A percentile compares a stretch with the other conserved stretches of the same genome.
Evolutionary conservation across 2,888 invertebrate species (phyloP).

Genomic region (Synergus gifuensis): DNA sequence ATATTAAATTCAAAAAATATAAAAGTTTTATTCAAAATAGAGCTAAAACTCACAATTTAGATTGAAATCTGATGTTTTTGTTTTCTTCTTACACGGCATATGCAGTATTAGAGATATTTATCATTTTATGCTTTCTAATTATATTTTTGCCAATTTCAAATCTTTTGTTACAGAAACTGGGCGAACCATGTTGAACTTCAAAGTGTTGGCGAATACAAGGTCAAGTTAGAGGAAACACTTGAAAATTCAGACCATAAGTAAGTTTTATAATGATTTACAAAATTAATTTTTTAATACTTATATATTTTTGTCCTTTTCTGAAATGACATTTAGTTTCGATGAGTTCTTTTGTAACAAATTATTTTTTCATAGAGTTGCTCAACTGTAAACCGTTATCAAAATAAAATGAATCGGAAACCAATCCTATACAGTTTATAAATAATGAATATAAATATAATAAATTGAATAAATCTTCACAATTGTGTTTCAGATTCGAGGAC

Average conservation of each 20-base stretch:
- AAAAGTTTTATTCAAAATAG: too few species aligned
- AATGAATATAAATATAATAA: not conserved
- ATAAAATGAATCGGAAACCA: not conserved
- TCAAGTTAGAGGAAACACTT: conserved; percentile 43
- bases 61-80: too few species aligned
- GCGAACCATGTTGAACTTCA: conserved; percentile 47
- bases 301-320: too few species aligned
- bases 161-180: conserved; percentile 57
- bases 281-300: too few species aligned
- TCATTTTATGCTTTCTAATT: conserved; percentile 45
- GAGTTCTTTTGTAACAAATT: too few species aligned
- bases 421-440: too few species aligned
- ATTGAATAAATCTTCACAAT: not conserved
- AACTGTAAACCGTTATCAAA: too few species aligned
- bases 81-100: not conserved
- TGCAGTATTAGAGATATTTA: not conserved
- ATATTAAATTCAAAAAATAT: too few species aligned
- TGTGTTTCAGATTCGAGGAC: conserved; percentile 49
- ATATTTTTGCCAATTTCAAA: conserved; percentile 53
- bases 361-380: too few species aligned
- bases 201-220: conserved; percentile 45
- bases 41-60: not conserved
- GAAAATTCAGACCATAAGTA: conserved; percentile 20
- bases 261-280: not conserved
- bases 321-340: too few species aligned